Base-by-base conservation (phyloP, 2,888 invertebrate genomes). In the Camponotus fellah region DNA sequence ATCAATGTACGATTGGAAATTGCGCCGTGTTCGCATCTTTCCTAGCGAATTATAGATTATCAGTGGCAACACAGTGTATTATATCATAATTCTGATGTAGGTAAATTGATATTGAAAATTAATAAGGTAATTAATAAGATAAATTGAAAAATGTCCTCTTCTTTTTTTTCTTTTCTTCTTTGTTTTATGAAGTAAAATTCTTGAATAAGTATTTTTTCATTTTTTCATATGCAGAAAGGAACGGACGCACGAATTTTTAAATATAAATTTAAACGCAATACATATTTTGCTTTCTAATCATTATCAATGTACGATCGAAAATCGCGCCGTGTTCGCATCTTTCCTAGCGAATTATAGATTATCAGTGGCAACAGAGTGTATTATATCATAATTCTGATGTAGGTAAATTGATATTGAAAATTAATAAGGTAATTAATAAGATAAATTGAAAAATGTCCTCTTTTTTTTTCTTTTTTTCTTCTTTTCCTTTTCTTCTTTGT, bases 31-130 rank as follows among this genome's bases (percentile, higher is more conserved):
- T 10, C 4, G 21, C 3, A 21, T 8, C 17, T 8, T 2, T 17
- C 6, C 12, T 6, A 37, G 37, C 58, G 9, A 72, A 72, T 75
- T n/a, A n/a, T 53, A 53, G 53, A 53, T 53, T n/a, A 53, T 53
- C n/a, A n/a, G 8, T 49, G 5, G 17, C 49, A 10, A 40, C 14
- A 46, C 46, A 26, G 14, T 46, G 46, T 46, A 46, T 46, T 46
- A 46, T 46, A 14, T 46, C 12, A n/a, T n/a, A 53, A n/a, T 53
- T 53, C n/a, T 8, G 8, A 17, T 49, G n/a, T n/a, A 26, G 26
- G 0, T 26, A n/a, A 53, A 53, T 53, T n/a, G 53, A 8, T 53
- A n/a, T 53, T 49, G 17, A 49, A 49, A 46, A 26, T 26, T 26
- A 26, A 26, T 26, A 26, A 26, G 26, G 2, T 26, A 46, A 26